phyloP scores from a whole-genome alignment of 2,888 invertebrate species.

The Caenorhabditis panamensis region DNA sequence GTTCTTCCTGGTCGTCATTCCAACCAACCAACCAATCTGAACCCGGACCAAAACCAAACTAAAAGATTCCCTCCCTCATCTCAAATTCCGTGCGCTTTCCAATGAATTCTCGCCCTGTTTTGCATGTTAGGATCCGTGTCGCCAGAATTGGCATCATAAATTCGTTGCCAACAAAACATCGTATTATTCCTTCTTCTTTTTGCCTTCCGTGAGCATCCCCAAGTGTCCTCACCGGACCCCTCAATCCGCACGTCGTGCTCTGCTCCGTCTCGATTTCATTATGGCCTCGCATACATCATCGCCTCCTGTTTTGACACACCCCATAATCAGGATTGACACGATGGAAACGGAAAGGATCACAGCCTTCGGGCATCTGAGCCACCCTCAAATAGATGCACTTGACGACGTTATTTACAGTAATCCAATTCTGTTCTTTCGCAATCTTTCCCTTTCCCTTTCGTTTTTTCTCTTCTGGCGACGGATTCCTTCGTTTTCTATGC shows the following conservation, averaged over 20 bases:
- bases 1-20: neutral
- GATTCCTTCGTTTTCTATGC: conserved; percentile 42
- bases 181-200: conserved; percentile 15
- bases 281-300: conserved; percentile 12
- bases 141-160: conserved; percentile 47
- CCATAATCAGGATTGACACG: conserved; percentile 52
- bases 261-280: conserved; percentile 12
- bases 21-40: too few relatives aligned
- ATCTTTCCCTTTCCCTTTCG: neutral
- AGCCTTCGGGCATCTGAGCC: conserved; percentile 17
- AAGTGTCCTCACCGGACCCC: too few relatives aligned
- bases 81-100: conserved; percentile 7
- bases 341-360: conserved; percentile 34
- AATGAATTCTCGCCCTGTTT: conserved; percentile 22
- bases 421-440: conserved; percentile 27
- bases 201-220: too few relatives aligned
- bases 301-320: conserved; percentile 40
- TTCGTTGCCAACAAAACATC: conserved; percentile 34
- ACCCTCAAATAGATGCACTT: conserved; percentile 42
- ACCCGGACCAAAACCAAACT: neutral
- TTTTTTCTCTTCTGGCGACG: neutral
- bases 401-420: conserved; percentile 55
- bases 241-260: conserved; percentile 25
- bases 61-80: conserved; percentile 18
- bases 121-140: conserved; percentile 16